Evolutionary conservation across 2,113 vertebrate genomes (phyloP), one percentile per base, ranked within the genome.

Genomic region (Podarcis raffonei): DNA sequence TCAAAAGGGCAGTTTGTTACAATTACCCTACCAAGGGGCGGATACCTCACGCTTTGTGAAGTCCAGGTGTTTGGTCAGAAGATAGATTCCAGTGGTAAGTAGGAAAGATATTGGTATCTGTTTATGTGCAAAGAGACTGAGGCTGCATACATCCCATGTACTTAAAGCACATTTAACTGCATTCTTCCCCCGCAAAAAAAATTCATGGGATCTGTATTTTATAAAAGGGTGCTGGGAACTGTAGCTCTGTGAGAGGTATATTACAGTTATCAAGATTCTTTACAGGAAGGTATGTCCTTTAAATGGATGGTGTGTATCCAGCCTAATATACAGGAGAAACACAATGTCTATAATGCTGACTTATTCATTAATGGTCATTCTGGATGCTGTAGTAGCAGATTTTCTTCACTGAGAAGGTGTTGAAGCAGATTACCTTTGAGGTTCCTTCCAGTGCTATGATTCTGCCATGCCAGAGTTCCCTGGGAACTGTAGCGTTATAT

Each of bases 41-140:
- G n/a, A 59, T 35, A 35, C 8, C 71, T 85, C 71, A 59, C 83
- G 27, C 69, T 85, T 13, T 85, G 83, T 85, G 83, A 85, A 85
- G 83, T 85, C 32, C 48, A 85, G 37, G 71, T 85, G 20, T 85
- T 75, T 75, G 83, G 69, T 18, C 3, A 27, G 48, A 74, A 59
- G 71, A 27, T 35, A 35, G 71, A 57, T 16, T 9, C 71, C 5
- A 4, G 48, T 30, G 4, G 83, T 85, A 85, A 75, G 83, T 75
- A 39, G 30, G 18, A 5, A 68, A 37, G 48, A 20, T 48, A 15
- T 5, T 82, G 59, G 3, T 22, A 66, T 81, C 79, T 65, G 5
- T 81, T 81, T 65, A 25, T 18, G 18, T 62, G 57, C n/a, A 32
- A 32, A 81, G 18, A 78, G 37, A 77, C 22, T 42, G 9, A 53